Percentiles rank a stretch among this genome's conserved stretches.
Evolutionary conservation across 2,797 vertebrate genomes (phyloP).

Genomic region (Garrulus glandarius): DNA sequence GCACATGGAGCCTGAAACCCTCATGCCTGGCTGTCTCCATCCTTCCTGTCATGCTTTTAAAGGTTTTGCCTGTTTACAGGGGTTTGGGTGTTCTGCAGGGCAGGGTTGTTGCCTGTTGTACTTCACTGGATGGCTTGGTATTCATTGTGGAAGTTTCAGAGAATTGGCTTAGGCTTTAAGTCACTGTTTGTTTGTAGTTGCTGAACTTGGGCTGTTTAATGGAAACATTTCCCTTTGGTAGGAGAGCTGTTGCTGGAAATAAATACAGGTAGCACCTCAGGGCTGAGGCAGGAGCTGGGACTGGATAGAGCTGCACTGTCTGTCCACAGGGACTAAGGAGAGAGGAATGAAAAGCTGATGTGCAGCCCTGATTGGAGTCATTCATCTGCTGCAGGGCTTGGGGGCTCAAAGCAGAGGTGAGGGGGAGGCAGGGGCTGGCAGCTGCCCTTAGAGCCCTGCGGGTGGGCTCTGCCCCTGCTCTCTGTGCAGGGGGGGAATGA

Average conservation of each 20-base stretch:
- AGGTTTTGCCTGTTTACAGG: background rate
- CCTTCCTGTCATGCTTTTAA: accelerated
- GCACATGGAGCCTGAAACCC: background rate
- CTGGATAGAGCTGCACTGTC: background rate
- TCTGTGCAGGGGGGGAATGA: accelerated
- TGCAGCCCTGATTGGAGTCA: background rate
- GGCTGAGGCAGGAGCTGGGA: background rate
- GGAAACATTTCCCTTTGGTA: background rate
- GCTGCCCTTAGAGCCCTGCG: accelerated
- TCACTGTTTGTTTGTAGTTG: background rate
- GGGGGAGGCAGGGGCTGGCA: background rate
- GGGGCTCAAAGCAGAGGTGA: background rate
- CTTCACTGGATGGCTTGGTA: background rate
- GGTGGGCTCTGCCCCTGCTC: background rate
- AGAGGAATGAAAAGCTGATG: background rate
- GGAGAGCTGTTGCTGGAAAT: background rate
- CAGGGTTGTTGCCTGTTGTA: background rate
- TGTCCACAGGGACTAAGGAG: background rate
- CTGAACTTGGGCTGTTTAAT: background rate
- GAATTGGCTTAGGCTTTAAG: background rate
- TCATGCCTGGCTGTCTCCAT: background rate
- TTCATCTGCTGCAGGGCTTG: background rate
- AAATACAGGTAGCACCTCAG: background rate
- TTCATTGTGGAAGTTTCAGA: background rate
- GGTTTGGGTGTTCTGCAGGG: background rate